These are phyloP conservation scores for Sinelater perroti DNA, from an alignment of 2,888 invertebrate genomes.

Conservation along the genomic window DNA sequence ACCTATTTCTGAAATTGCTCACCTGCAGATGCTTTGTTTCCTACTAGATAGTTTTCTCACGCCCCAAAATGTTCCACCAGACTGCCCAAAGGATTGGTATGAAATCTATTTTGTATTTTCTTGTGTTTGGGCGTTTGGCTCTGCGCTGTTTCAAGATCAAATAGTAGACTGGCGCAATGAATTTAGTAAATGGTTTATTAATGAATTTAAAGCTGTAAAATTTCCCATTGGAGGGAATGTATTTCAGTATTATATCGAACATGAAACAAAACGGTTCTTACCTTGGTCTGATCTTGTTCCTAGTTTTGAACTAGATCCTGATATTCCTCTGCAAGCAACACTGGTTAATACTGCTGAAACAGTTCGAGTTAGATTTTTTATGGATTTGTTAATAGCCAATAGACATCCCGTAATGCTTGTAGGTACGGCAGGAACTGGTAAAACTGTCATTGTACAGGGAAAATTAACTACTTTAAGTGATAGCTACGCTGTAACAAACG, in stretches of 20 bases:
- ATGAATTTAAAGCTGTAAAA: conserved; percentile 90
- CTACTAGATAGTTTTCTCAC: conserved; percentile 86
- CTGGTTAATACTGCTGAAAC: conserved; percentile 92
- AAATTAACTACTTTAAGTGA: conserved; percentile 79
- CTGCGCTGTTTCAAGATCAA: conserved; percentile 90
- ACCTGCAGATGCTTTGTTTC: conserved; percentile 87
- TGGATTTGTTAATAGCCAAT: conserved; percentile 81
- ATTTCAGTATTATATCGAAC: conserved; percentile 90
- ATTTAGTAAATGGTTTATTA: conserved; percentile 94
- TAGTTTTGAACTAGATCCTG: conserved; percentile 83
- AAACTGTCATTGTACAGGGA: conserved; percentile 89
- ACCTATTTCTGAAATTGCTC: conserved; percentile 88
- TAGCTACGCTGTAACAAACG: conserved; percentile 84
- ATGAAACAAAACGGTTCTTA: conserved; percentile 82
- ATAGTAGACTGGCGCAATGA: conserved; percentile 91
- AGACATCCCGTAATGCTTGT: conserved; percentile 90
- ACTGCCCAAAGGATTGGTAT: conserved; percentile 93
- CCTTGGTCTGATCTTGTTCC: conserved; percentile 88
- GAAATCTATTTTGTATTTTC: conserved; percentile 94
- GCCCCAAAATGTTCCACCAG: conserved; percentile 80
- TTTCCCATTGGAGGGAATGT: conserved; percentile 86
- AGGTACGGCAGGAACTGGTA: conserved; percentile 89
- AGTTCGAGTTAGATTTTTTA: conserved; percentile 84
- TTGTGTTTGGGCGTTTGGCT: conserved; percentile 93
- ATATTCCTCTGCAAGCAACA: conserved; percentile 79